A percentile compares a stretch with the other conserved stretches of the same genome.
These are phyloP conservation scores for Chalcis sispes DNA, from an alignment of 2,888 invertebrate species.

Conservation along the genomic window DNA sequence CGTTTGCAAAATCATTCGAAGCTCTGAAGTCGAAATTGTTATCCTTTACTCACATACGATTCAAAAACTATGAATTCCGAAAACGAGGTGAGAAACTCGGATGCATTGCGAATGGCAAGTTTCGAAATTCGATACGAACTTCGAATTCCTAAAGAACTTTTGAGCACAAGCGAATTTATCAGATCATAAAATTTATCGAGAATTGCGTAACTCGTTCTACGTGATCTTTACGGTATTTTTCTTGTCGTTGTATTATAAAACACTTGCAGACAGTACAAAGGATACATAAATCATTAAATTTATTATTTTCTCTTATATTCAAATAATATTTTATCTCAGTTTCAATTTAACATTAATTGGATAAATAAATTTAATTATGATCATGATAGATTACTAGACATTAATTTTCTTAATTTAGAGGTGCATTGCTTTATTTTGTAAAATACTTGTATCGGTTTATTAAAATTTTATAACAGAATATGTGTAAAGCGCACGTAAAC, in stretches of 20 bases:
- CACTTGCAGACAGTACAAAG: not conserved
- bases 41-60: conserved; percentile 6
- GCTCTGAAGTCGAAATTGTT: conserved; percentile 6
- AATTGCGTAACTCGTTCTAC: not conserved
- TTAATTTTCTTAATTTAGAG: too few relatives aligned
- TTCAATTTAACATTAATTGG: too few relatives aligned
- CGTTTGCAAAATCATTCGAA: not conserved
- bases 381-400: too few relatives aligned
- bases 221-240: not conserved
- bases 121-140: not conserved
- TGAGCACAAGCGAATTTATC: not conserved
- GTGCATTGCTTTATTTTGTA: too few relatives aligned
- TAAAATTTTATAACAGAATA: too few relatives aligned
- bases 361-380: too few relatives aligned
- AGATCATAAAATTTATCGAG: conserved; percentile 15
- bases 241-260: not conserved
- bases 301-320: too few relatives aligned
- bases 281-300: too few relatives aligned
- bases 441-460: too few relatives aligned
- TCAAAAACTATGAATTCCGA: not conserved
- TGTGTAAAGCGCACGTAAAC: too few relatives aligned
- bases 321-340: too few relatives aligned
- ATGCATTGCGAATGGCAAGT: conserved; percentile 1
- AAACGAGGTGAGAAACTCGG: not conserved
- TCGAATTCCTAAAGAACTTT: not conserved